Evolutionary conservation across 2,888 invertebrate species (phyloP).

Genomic region (Altica lythri): DNA sequence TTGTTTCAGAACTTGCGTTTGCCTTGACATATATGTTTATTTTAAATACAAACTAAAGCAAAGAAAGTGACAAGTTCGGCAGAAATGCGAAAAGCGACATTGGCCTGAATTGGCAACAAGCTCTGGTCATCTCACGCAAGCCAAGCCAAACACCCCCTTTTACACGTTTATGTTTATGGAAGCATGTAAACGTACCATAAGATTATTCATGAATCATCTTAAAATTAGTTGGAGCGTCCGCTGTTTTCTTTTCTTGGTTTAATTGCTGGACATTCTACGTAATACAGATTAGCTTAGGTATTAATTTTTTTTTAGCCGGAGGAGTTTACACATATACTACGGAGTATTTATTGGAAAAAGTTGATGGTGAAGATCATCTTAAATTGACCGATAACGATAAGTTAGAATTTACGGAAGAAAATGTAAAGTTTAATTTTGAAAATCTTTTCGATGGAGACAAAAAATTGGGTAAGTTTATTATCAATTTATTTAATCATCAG

Average conservation of each 20-base stretch:
- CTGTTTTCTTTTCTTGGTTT: neutral
- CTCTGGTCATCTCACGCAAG: neutral
- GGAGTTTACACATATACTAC: conserved; percentile 39
- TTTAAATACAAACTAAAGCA: no score
- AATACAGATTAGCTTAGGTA: neutral
- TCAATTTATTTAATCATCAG: neutral
- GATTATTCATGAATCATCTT: neutral
- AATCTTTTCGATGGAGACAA: conserved; percentile 49
- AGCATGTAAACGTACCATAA: neutral
- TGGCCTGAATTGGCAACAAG: no score
- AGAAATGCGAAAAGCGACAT: no score
- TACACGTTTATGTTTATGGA: neutral
- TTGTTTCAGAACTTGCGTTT: no score
- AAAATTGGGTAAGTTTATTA: conserved; percentile 39
- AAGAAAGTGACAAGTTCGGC: no score
- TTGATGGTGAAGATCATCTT: conserved; percentile 40
- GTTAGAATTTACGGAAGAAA: conserved; percentile 35
- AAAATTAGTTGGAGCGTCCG: neutral
- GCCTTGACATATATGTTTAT: no score
- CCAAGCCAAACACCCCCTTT: neutral
- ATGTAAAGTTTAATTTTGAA: conserved; percentile 39
- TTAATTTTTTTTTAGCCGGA: conserved; percentile 34
- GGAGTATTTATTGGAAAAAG: conserved; percentile 37
- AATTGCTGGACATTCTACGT: neutral
- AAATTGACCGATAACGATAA: conserved; percentile 29